phyloP scores from a whole-genome alignment of 2,888 invertebrate species.

The Oscheius myriophilus region DNA sequence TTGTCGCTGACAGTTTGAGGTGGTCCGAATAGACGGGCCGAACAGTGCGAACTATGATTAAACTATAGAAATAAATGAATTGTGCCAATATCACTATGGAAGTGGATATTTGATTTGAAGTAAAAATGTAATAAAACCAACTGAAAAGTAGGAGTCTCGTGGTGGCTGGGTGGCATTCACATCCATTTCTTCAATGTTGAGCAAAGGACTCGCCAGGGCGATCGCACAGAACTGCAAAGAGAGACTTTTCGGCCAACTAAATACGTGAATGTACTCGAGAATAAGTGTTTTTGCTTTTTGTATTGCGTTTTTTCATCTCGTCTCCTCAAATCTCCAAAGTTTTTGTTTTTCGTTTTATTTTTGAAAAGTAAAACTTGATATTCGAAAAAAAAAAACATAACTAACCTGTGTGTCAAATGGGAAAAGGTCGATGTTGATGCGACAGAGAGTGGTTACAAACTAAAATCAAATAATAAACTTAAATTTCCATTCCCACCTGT shows the following conservation, averaged over 20 bases:
- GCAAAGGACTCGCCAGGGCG: constrained; percentile 65
- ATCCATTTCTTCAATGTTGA: constrained; percentile 67
- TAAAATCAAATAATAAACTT: constrained; percentile 53
- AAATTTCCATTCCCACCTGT: constrained; percentile 6
- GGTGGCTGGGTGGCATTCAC: constrained; percentile 63
- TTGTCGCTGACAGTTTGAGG: too few relatives aligned
- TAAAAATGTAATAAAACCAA: constrained; percentile 36
- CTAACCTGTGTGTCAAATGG: constrained; percentile 64
- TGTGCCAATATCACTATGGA: too few relatives aligned
- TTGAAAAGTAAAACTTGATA: too few relatives aligned
- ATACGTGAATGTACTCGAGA: not conserved
- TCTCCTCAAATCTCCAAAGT: too few relatives aligned
- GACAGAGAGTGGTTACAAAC: constrained; percentile 62
- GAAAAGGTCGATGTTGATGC: constrained; percentile 65
- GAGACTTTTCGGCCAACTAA: not conserved
- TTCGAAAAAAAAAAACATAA: too few relatives aligned
- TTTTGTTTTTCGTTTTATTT: not conserved
- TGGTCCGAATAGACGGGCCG: too few relatives aligned
- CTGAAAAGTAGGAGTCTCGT: constrained; percentile 63
- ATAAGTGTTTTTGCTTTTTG: too few relatives aligned
- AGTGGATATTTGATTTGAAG: too few relatives aligned
- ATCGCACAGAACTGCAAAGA: constrained; percentile 67
- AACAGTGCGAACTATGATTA: too few relatives aligned
- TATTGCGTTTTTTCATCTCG: too few relatives aligned
- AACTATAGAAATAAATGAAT: too few relatives aligned